A percentile compares a stretch with the other conserved stretches of the same genome.
These are phyloP conservation scores for Oreotrochilus melanogaster DNA, from an alignment of 2,113 vertebrate species.

Conservation along the genomic window DNA sequence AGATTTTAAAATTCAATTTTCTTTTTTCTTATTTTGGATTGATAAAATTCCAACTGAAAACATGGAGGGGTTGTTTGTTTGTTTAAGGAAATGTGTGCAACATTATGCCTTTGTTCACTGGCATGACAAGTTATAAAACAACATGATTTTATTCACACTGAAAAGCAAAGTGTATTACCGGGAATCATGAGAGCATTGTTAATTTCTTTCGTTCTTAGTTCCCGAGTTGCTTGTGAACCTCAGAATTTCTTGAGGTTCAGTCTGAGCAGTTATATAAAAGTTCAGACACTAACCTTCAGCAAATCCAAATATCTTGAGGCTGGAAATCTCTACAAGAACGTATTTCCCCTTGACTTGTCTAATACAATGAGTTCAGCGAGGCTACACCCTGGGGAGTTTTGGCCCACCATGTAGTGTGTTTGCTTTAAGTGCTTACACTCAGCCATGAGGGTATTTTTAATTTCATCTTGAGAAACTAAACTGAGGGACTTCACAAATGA, in stretches of 20 bases:
- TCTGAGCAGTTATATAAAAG: conserved; percentile 45
- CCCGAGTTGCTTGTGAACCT: conserved; percentile 15
- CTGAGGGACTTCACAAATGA: conserved; percentile 51
- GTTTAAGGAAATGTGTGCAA: conserved; percentile 31
- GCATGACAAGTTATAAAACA: conserved; percentile 31
- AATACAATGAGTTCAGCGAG: conserved; percentile 68
- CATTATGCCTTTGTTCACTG: conserved; percentile 45
- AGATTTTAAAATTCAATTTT: background rate
- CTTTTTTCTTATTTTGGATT: conserved; percentile 38
- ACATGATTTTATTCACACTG: background rate
- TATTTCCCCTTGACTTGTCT: conserved; percentile 68
- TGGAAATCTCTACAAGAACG: conserved; percentile 56
- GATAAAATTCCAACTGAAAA: conserved; percentile 42
- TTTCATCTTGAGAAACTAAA: conserved; percentile 54
- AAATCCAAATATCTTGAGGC: conserved; percentile 55
- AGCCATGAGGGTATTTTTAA: conserved; percentile 49
- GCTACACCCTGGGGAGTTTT: conserved; percentile 59
- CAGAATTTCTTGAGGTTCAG: conserved; percentile 46
- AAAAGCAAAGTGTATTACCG: conserved; percentile 14
- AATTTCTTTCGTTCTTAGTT: background rate
- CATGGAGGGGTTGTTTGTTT: background rate
- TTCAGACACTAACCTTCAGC: conserved; percentile 52
- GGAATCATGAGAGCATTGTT: background rate
- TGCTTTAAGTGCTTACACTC: conserved; percentile 17
- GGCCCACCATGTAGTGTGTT: conserved; percentile 41